phyloP scores from a whole-genome alignment of 2,113 vertebrate species.

The Paralichthys olivaceus region DNA sequence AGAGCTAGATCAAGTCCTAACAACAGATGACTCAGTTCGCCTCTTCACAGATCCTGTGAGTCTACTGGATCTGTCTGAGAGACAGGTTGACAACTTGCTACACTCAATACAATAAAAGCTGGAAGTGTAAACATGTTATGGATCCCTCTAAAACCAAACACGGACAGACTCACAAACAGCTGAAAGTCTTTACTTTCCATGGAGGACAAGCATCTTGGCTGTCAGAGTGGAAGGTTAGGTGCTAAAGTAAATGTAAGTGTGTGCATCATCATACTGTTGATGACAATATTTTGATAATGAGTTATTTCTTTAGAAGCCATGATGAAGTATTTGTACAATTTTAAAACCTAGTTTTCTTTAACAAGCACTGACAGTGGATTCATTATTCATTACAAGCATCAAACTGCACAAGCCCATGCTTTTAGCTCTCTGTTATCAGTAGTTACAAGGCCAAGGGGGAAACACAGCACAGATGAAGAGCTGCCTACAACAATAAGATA shows the following conservation, averaged over 20 bases:
- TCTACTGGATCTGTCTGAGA: background rate
- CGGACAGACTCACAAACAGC: background rate
- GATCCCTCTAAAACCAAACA: background rate
- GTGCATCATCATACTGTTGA: no score
- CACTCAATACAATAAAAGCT: no score
- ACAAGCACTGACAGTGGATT: background rate
- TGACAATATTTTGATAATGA: no score
- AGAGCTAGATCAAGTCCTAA: background rate
- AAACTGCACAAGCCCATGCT: background rate
- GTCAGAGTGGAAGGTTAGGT: background rate
- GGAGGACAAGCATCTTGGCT: no score
- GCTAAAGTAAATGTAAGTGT: background rate
- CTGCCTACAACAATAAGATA: background rate
- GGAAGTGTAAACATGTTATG: background rate
- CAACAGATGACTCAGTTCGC: background rate
- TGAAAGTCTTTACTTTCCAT: no score
- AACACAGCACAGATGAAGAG: background rate
- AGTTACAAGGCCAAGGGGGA: background rate
- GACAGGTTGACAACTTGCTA: background rate
- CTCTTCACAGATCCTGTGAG: background rate
- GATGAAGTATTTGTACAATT: no score
- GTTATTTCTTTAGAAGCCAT: no score
- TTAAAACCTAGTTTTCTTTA: background rate
- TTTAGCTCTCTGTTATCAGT: background rate
- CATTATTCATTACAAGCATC: background rate